Base-by-base conservation (phyloP, 2,113 vertebrate species). In the Tragelaphus buxtoni region DNA sequence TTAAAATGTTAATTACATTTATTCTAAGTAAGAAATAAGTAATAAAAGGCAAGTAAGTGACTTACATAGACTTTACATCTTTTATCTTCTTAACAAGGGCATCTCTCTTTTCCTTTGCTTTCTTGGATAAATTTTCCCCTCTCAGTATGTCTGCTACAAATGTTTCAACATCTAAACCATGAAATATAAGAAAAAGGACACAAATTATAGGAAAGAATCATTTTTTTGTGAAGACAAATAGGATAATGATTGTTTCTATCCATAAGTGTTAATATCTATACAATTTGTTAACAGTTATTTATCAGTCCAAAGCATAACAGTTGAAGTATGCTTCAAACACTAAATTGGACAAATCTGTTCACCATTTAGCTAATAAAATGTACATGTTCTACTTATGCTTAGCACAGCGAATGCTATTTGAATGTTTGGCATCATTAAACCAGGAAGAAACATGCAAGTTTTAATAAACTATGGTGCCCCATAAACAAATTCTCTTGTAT, bases 61-160 rank as follows among this genome's bases (percentile, higher is more conserved):
- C 98, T 98, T 98, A 99, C 99, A 96, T 98, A 90, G 98, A 90
- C 94, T 99, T 99, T 92, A 99, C 95, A 91, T 99, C 99, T 97
- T 99, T 99, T 96, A 99, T 99, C 96, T 99, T 99, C 98, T 99
- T 99, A 97, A 99, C 98, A 97, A 99, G 98, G 56, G 80, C 91
- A 81, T 99, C 99, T 72, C 93, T 99, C 98, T 98, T 99, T 91
- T 99, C 99, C 97, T 99, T 99, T 60, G 99, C 99, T 99, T 99
- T 99, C 98, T 99, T 99, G 93, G 99, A 99, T 94, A 99, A 98
- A 98, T 97, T 99, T 98, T 99, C 99, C 83, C 98, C 99, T 98
- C 99, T 99, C 87, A 99, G 97, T 3, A 97, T 98, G 94, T 99
- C 99, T 32, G 92, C 98, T 97, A 99, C 97, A 98, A 99, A 99